Conservation (phyloP, 1,140 invertebrate species). For the Tetranychus urticae region DNA sequence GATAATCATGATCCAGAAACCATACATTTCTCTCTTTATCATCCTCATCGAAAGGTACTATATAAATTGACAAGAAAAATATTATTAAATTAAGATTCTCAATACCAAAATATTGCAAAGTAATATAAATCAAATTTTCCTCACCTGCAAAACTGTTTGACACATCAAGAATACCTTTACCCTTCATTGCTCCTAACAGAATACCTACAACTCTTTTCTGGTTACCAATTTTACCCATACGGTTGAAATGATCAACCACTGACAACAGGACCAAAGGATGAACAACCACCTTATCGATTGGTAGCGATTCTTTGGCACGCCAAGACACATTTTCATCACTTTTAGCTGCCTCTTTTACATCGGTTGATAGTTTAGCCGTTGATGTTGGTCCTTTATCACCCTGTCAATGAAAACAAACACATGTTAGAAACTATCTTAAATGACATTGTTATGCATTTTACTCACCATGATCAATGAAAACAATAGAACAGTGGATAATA, state of each 20-base stretch:
- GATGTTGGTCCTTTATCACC: no score
- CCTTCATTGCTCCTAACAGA: slow-evolving; percentile 77
- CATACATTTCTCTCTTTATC: slow-evolving; percentile 96
- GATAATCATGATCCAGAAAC: slow-evolving; percentile 98
- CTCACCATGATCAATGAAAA: no score
- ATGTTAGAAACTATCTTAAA: no score
- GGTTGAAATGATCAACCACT: slow-evolving; percentile 98
- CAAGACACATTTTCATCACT: no score
- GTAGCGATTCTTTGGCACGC: slow-evolving; percentile 5
- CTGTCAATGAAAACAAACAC: no score
- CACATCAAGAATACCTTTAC: slow-evolving; percentile 85
- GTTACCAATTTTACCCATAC: slow-evolving; percentile 97
- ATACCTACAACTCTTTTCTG: slow-evolving; percentile 95
- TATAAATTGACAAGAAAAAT: slow-evolving; percentile 6
- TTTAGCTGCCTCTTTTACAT: no score
- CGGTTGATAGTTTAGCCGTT: no score
- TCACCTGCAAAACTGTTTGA: slow-evolving; percentile 99
- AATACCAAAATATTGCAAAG: neutral
- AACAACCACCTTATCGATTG: slow-evolving; percentile 65
- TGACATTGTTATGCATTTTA: no score
- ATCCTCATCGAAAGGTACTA: slow-evolving; percentile 99
- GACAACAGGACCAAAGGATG: slow-evolving; percentile 93
- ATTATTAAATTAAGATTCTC: neutral
- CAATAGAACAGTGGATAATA: no score
- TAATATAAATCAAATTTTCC: slow-evolving; percentile 8